These are phyloP conservation scores for Uromys caudimaculatus DNA, from an alignment of 2,797 vertebrate species.

Conservation along the genomic window DNA sequence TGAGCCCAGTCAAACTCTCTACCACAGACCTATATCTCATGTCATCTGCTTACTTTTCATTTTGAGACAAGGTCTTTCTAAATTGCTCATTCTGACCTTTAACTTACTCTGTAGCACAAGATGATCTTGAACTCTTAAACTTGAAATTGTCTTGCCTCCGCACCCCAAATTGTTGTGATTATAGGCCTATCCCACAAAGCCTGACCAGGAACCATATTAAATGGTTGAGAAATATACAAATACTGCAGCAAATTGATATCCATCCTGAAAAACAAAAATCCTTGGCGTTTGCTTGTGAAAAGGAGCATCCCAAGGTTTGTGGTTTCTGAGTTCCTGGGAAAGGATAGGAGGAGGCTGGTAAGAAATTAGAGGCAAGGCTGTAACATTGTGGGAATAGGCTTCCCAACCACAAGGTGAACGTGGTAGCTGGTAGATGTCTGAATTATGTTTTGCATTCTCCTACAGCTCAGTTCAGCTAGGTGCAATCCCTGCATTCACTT, in stretches of 20 bases:
- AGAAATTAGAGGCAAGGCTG: background rate
- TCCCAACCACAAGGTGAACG: background rate
- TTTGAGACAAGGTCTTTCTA: background rate
- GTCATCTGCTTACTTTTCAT: background rate
- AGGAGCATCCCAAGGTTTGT: background rate
- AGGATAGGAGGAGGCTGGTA: background rate
- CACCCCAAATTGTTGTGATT: background rate
- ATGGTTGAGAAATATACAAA: slow-evolving; percentile 36
- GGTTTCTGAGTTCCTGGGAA: background rate
- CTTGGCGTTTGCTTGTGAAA: background rate
- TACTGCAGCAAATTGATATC: background rate
- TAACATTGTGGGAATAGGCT: background rate
- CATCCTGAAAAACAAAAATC: background rate
- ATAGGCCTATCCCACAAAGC: background rate
- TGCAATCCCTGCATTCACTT: background rate
- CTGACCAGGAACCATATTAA: background rate
- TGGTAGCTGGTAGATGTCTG: background rate
- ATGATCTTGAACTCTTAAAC: background rate
- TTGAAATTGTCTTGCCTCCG: background rate
- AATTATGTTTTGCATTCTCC: background rate
- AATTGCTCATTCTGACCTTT: background rate
- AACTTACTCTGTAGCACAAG: background rate
- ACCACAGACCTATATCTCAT: background rate
- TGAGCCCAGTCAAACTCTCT: background rate
- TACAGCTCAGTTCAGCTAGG: slow-evolving; percentile 42